phyloP scores from a whole-genome alignment of 1,140 invertebrate species.

The Macrocentrus cingulum region DNA sequence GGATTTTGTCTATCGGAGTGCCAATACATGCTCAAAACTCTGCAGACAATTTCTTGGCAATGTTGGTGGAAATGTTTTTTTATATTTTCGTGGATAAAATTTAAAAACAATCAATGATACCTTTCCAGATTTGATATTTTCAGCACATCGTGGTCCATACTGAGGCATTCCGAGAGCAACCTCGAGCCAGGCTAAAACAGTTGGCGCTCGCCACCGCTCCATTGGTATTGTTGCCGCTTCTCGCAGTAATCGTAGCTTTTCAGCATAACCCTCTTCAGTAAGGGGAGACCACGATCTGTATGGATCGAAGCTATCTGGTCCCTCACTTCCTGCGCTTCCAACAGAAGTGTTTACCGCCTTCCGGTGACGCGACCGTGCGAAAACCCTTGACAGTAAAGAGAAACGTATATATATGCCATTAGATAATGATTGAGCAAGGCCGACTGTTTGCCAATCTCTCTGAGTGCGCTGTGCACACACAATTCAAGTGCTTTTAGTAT shows the following conservation, averaged over 20 bases:
- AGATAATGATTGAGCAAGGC: conserved; percentile 2
- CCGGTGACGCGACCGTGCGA: conserved; percentile 80
- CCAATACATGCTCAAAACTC: too few relatives aligned
- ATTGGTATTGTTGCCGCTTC: conserved; percentile 87
- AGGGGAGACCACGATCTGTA: conserved; percentile 73
- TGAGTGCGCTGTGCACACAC: neutral
- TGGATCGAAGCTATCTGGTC: conserved; percentile 55
- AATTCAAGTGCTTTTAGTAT: conserved; percentile 8
- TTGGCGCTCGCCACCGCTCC: conserved; percentile 87
- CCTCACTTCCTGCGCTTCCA: conserved; percentile 56
- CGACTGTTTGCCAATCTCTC: conserved; percentile 9
- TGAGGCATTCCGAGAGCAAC: conserved; percentile 91
- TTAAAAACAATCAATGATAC: too few relatives aligned
- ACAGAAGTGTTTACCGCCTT: conserved; percentile 62
- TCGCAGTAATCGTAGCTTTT: conserved; percentile 76
- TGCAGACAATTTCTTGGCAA: too few relatives aligned
- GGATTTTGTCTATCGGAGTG: too few relatives aligned
- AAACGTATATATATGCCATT: neutral
- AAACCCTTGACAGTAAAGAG: conserved; percentile 63
- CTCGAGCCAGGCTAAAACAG: conserved; percentile 91
- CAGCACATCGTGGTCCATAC: conserved; percentile 83
- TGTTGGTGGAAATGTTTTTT: too few relatives aligned
- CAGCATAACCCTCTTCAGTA: conserved; percentile 80
- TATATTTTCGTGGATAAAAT: too few relatives aligned
- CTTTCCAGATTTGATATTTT: conserved; percentile 94